Conservation (phyloP, 2,888 invertebrate genomes). For the Antitype chi region DNA sequence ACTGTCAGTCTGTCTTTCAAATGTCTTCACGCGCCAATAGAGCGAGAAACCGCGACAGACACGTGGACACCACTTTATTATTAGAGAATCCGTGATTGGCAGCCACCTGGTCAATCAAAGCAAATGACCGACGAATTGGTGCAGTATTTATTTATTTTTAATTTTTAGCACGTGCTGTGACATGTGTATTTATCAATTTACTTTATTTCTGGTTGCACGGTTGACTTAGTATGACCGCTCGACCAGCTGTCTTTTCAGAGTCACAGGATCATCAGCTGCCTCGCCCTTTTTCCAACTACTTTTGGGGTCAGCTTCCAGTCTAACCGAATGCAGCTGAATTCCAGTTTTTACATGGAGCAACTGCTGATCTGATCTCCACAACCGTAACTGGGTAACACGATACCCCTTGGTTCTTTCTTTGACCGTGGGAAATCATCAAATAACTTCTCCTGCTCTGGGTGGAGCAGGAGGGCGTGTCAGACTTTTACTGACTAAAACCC, state of each 20-base stretch:
- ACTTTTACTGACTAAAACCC: too few relatives aligned
- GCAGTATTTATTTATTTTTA: constrained; percentile 20
- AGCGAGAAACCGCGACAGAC: constrained; percentile 76
- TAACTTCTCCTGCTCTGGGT: too few relatives aligned
- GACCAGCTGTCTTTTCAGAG: neutral
- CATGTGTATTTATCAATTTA: neutral
- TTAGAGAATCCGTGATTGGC: constrained; percentile 60
- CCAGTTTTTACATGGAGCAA: too few relatives aligned
- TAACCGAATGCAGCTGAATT: too few relatives aligned
- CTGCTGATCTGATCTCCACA: too few relatives aligned
- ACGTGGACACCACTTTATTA: constrained; percentile 67
- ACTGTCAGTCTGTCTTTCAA: constrained; percentile 48
- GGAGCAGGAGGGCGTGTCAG: too few relatives aligned
- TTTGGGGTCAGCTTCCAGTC: too few relatives aligned
- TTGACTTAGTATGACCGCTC: neutral
- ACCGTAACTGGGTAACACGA: too few relatives aligned
- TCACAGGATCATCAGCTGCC: too few relatives aligned
- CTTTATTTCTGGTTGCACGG: neutral
- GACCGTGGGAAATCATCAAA: too few relatives aligned
- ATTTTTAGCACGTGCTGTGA: constrained; percentile 34
- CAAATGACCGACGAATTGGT: constrained; percentile 46
- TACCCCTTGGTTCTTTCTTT: too few relatives aligned
- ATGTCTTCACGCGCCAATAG: constrained; percentile 76
- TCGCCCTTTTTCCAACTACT: too few relatives aligned
- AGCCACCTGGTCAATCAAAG: constrained; percentile 64